Base-by-base conservation (phyloP, 2,888 invertebrate genomes). In the Tinea trinotella region DNA sequence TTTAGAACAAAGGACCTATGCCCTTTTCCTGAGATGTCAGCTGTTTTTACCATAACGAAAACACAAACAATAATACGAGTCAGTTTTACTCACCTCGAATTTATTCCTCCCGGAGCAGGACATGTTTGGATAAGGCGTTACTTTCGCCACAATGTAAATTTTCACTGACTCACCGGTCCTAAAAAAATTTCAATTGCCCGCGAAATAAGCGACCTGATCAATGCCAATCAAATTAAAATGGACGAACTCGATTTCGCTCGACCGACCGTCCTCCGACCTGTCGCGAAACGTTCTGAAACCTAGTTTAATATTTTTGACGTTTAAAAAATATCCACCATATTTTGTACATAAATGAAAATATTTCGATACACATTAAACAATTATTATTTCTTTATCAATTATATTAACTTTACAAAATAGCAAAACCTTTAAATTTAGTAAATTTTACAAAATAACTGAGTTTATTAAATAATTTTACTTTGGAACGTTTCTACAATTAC, bases 81-180 rank as follows among this genome's bases (percentile, higher is more conserved):
- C 19, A 19, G 2, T 46, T 10, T 9, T 40, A 69, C 87, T 75
- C 71, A 90, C 90, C 87, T 90, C 90, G 72, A 89, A 89, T 80
- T 89, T 89, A 76, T 88, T 89, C 82, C 89, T 87, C 66, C 88
- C 88, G 71, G 89, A 89, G 83, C 88, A 88, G 76, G 85, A 87
- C 90, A 90, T 90, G 67, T 67, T 82, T 66, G 88, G 78, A 67
- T 76, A 79, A 54, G 84, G 83, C 57, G 81, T 83, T 68, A 85
- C 76, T 68, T 84, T 84, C 74, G 85, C 85, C 84, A 85, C 84
- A 76, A 69, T 82, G 77, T 65, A 65, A 61, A 68, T 65, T 74
- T 76, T 66, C 64, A 64, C 61, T 63, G 53, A 58, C 62, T 57
- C 46, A 55, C 62, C 57, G 59, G 64, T 58, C 59, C 58, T 58